Conservation (phyloP, 1,140 invertebrate genomes). For the Anastrepha obliqua region DNA sequence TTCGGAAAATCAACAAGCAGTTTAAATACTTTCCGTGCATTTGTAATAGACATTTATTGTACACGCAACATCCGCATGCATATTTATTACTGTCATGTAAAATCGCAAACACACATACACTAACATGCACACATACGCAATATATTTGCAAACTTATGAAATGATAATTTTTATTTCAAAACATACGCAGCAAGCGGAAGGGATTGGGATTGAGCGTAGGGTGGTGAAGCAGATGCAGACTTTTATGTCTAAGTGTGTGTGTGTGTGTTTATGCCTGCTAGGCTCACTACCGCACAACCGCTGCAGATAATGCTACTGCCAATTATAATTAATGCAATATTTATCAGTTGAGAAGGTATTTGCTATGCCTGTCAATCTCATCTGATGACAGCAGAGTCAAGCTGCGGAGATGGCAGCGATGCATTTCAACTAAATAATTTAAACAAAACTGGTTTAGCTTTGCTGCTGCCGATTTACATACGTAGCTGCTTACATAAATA, state of each 20-base stretch:
- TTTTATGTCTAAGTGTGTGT: too few species aligned
- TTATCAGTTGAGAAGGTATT: constrained; percentile 33
- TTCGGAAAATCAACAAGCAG: not conserved
- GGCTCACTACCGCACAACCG: not conserved
- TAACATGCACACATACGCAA: too few species aligned
- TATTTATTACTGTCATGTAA: too few species aligned
- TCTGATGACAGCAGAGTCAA: not conserved
- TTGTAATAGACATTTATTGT: not conserved
- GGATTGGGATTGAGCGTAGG: too few species aligned
- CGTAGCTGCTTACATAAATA: not conserved
- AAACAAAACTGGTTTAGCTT: not conserved
- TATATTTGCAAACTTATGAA: too few species aligned
- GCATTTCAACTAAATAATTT: constrained; percentile 21
- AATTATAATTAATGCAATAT: constrained; percentile 48
- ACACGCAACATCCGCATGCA: too few species aligned
- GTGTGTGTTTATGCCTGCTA: too few species aligned
- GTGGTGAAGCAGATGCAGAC: too few species aligned
- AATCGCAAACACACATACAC: too few species aligned
- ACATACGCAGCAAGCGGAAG: too few species aligned
- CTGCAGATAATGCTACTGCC: not conserved
- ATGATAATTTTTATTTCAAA: too few species aligned
- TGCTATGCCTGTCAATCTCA: constrained; percentile 14
- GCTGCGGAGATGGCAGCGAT: not conserved
- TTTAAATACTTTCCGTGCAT: not conserved
- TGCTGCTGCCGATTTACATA: not conserved